Evolutionary conservation across 2,888 invertebrate species (phyloP).

Genomic region (Notodonta dromedarius): DNA sequence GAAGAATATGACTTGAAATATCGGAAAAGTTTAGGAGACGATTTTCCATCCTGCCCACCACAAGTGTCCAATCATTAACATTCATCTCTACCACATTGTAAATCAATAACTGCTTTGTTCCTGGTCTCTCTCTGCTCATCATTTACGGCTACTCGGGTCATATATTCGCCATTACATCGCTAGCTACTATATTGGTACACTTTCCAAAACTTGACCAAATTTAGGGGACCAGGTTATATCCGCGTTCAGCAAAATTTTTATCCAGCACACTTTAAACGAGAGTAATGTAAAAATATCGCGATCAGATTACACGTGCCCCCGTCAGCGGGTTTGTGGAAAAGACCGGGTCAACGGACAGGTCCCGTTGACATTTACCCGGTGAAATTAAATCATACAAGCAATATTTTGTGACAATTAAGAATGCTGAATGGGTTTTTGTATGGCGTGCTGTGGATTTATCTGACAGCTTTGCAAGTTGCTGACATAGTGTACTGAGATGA

Average conservation of each 20-base stretch:
- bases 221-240: constrained; percentile 14
- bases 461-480: background rate
- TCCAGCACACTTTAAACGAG: constrained; percentile 22
- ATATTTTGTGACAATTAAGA: background rate
- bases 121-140: too few species aligned
- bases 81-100: too few species aligned
- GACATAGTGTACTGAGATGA: background rate
- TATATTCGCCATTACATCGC: background rate
- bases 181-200: background rate
- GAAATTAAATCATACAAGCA: constrained; percentile 8
- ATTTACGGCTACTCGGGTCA: too few species aligned
- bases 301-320: constrained; percentile 30
- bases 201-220: background rate
- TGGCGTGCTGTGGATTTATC: background rate
- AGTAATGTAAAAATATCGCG: constrained; percentile 30
- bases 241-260: constrained; percentile 8
- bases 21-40: too few species aligned
- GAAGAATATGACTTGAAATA: too few species aligned
- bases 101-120: too few species aligned
- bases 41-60: too few species aligned
- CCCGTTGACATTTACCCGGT: constrained; percentile 41
- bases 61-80: too few species aligned
- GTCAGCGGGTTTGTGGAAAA: constrained; percentile 41
- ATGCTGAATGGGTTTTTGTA: background rate
- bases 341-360: constrained; percentile 59